Conservation (phyloP, 2,113 vertebrate species). For the Microcebus tavaratra region DNA sequence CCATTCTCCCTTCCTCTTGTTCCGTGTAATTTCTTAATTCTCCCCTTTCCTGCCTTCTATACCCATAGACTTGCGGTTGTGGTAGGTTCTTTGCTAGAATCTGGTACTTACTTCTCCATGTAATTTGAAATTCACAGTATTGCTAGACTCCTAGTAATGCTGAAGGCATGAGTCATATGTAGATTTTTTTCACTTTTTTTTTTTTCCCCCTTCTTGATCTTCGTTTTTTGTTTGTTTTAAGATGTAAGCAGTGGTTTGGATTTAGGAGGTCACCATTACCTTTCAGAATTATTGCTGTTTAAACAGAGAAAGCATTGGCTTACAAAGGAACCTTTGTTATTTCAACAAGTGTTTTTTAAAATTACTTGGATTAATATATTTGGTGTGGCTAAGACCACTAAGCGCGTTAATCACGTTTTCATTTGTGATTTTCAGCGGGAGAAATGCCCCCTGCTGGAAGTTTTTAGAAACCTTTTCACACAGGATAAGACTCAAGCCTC, state of each 20-base stretch:
- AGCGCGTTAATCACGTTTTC: not conserved
- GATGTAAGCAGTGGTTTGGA: not conserved
- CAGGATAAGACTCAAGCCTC: not conserved
- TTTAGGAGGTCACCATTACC: constrained; percentile 8
- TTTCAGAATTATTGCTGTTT: not conserved
- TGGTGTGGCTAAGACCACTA: not conserved
- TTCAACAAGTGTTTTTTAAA: constrained; percentile 44
- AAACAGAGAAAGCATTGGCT: constrained; percentile 14
- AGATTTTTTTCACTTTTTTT: not conserved
- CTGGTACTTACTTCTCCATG: not conserved
- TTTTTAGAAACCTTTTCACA: not conserved
- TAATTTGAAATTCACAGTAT: not conserved
- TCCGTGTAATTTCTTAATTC: not conserved
- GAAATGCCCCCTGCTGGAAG: constrained; percentile 36
- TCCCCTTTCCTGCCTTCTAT: not conserved
- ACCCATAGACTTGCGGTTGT: not conserved
- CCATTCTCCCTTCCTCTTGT: not conserved
- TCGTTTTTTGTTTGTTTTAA: not conserved
- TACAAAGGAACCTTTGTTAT: constrained; percentile 47
- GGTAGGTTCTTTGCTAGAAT: not conserved
- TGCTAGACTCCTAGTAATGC: not conserved
- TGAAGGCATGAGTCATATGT: not conserved
- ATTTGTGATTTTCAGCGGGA: not conserved
- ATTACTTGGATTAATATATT: constrained; percentile 37
- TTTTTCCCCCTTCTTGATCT: not conserved